Conservation (phyloP, 2,888 invertebrate genomes). For the Nemurella pictetii region DNA sequence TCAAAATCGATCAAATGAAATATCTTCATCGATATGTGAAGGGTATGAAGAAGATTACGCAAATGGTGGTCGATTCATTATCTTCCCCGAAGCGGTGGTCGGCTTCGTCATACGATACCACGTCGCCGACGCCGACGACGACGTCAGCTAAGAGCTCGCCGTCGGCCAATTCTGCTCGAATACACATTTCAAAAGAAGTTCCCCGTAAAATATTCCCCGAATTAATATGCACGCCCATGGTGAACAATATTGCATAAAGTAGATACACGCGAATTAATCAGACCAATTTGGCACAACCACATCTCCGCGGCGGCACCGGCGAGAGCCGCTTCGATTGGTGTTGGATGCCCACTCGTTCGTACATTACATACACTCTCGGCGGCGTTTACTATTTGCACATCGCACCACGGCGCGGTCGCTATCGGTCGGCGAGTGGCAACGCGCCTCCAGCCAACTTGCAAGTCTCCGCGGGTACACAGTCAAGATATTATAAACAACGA, state of each 20-base stretch:
- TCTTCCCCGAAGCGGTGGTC: not conserved
- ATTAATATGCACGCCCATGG: not conserved
- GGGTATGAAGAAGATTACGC: not conserved
- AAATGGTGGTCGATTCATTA: not conserved
- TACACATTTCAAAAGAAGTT: not conserved
- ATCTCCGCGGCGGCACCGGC: not conserved
- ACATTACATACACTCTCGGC: not conserved
- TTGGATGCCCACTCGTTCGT: not conserved
- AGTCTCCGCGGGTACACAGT: not conserved
- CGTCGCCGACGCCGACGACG: not conserved
- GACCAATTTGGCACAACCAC: not conserved
- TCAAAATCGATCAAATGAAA: not conserved
- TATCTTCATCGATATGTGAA: not conserved
- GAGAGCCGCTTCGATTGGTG: too few relatives aligned
- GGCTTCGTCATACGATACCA: not conserved
- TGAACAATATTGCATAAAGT: not conserved
- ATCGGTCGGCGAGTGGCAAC: not conserved
- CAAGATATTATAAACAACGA: not conserved
- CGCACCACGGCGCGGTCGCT: too few relatives aligned
- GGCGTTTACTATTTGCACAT: not conserved
- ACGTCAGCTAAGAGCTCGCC: not conserved
- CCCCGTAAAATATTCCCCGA: not conserved
- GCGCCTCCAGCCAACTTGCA: not conserved
- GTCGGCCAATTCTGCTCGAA: not conserved
- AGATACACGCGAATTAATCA: not conserved